Conservation (phyloP, 1,140 invertebrate species). For the Apis dorsata region DNA sequence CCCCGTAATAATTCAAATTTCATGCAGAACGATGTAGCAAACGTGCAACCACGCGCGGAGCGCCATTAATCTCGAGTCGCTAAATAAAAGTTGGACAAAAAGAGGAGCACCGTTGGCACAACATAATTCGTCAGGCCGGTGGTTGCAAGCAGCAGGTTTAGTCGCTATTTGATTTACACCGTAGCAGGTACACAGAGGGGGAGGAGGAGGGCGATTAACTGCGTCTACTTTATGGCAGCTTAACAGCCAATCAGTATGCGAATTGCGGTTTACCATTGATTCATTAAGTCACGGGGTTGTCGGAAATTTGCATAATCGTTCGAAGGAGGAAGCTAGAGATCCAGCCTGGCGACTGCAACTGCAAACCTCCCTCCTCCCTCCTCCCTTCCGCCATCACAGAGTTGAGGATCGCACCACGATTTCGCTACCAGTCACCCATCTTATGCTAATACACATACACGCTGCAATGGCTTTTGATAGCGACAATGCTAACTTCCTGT, state of each 20-base stretch:
- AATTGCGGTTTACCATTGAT: conserved; percentile 47
- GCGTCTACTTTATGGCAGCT: conserved; percentile 19
- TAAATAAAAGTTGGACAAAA: conserved; percentile 5
- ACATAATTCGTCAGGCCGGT: conserved; percentile 5
- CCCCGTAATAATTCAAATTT: conserved; percentile 9
- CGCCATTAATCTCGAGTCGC: background rate
- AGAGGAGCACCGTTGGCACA: background rate
- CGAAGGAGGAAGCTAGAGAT: conserved; percentile 34
- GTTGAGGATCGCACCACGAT: conserved; percentile 42
- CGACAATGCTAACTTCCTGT: conserved; percentile 39
- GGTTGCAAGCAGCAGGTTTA: background rate
- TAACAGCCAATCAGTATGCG: conserved; percentile 39
- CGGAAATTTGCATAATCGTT: conserved; percentile 51
- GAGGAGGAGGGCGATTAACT: background rate
- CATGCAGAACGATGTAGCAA: background rate
- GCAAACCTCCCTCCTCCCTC: background rate
- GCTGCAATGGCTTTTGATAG: conserved; percentile 44
- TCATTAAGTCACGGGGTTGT: conserved; percentile 43
- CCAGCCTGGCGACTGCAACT: conserved; percentile 4
- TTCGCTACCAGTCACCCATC: conserved; percentile 28
- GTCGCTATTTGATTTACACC: conserved; percentile 20
- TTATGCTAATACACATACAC: conserved; percentile 44
- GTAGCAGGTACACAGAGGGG: background rate
- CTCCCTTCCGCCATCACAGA: conserved; percentile 17
- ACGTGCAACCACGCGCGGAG: background rate